Evolutionary conservation across 2,113 vertebrate genomes (phyloP).

Genomic region (Varanus komodoensis): DNA sequence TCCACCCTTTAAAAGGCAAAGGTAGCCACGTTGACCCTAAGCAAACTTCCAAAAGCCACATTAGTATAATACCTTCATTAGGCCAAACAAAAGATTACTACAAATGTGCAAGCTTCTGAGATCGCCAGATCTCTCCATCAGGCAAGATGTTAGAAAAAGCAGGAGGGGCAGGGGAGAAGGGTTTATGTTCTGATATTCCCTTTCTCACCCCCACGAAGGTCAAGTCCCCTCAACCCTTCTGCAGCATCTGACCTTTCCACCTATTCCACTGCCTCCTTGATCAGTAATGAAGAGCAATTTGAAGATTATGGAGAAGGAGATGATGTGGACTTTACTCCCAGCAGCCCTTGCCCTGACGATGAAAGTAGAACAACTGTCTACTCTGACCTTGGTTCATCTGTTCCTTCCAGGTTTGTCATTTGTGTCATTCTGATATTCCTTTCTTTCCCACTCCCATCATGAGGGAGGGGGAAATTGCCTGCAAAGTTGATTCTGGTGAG

Average conservation of each 20-base stretch:
- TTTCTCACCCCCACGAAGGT: slow-evolving; percentile 75
- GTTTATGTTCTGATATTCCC: slow-evolving; percentile 61
- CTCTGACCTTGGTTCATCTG: slow-evolving; percentile 95
- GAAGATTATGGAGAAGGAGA: slow-evolving; percentile 97
- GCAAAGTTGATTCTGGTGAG: neutral
- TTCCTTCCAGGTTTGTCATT: slow-evolving; percentile 90
- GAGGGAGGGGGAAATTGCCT: neutral
- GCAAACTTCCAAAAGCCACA: neutral
- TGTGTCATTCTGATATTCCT: slow-evolving; percentile 42
- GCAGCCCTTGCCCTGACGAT: slow-evolving; percentile 92
- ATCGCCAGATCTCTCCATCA: no score
- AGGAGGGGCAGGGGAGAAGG: no score
- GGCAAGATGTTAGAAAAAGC: no score
- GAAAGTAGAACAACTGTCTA: slow-evolving; percentile 90
- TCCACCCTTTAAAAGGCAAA: neutral
- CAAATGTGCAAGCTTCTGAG: no score
- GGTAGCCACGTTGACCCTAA: no score
- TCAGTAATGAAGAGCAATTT: slow-evolving; percentile 96
- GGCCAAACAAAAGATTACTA: no score
- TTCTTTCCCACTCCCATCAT: neutral
- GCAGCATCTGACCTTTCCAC: slow-evolving; percentile 91
- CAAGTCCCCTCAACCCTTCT: slow-evolving; percentile 83
- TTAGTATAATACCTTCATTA: no score
- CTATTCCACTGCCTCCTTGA: slow-evolving; percentile 91
- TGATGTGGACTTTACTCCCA: slow-evolving; percentile 90